Evolutionary conservation across 2,888 invertebrate genomes (phyloP).

Genomic region (Diploptera punctata): DNA sequence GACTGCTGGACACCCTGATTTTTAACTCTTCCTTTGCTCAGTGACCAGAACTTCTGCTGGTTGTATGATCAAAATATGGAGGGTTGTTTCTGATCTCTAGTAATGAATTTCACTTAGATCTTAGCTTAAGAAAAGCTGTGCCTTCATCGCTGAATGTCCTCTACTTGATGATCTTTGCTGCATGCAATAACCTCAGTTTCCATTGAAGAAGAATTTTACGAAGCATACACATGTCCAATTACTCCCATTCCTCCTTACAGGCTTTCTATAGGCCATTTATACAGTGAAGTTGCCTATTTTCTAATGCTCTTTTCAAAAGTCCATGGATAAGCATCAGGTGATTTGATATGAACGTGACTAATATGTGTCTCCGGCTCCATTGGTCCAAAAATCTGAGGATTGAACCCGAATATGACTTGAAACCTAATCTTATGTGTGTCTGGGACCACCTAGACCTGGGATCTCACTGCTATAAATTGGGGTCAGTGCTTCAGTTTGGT

Average conservation of each 20-base stretch:
- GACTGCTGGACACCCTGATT: too few relatives aligned
- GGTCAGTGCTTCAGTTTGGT: background rate
- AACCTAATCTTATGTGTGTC: background rate
- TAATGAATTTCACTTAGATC: too few relatives aligned
- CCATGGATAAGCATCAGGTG: background rate
- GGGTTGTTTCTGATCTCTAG: too few relatives aligned
- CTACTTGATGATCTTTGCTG: background rate
- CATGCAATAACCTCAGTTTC: background rate
- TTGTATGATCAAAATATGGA: too few relatives aligned
- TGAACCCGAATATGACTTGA: background rate
- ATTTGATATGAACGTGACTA: background rate
- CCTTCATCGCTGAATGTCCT: background rate
- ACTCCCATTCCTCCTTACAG: too few relatives aligned
- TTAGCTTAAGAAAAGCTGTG: too few relatives aligned
- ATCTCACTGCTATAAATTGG: background rate
- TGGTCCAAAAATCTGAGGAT: too few relatives aligned
- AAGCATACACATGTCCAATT: too few relatives aligned
- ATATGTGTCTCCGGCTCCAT: background rate
- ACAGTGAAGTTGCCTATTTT: background rate
- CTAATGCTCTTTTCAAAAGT: too few relatives aligned
- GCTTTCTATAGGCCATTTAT: too few relatives aligned
- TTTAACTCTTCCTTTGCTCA: too few relatives aligned
- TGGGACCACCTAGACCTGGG: background rate
- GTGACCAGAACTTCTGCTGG: too few relatives aligned
- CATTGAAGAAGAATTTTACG: background rate